Evolutionary conservation across 2,113 vertebrate species (phyloP).

Genomic region (Laticauda colubrina): DNA sequence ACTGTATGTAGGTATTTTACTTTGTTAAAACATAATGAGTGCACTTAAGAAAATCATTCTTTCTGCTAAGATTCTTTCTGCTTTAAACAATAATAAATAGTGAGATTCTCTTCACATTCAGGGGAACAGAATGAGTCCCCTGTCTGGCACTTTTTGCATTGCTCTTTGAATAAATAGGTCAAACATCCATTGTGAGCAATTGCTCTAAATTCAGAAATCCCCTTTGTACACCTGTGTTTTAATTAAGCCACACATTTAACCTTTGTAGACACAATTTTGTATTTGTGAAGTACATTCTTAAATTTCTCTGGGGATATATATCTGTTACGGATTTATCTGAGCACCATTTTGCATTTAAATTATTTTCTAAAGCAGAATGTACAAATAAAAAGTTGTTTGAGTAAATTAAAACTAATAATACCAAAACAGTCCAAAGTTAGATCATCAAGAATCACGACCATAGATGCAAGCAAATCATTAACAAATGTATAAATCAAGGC

Average conservation of each 20-base stretch:
- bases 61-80: background rate
- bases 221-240: background rate
- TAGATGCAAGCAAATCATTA: background rate
- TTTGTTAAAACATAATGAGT: background rate
- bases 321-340: background rate
- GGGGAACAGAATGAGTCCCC: background rate
- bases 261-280: background rate
- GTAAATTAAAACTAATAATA: background rate
- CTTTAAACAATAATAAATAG: background rate
- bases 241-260: background rate
- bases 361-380: background rate
- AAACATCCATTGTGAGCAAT: background rate
- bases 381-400: background rate
- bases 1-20: background rate
- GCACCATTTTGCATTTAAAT: background rate
- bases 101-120: background rate
- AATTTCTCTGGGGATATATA: background rate
- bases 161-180: background rate
- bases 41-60: background rate
- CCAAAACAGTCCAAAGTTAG: background rate
- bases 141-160: background rate
- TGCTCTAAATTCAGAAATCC: background rate
- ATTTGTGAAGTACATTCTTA: background rate
- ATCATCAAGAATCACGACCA: background rate
- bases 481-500: background rate